A percentile compares a stretch with the other conserved stretches of the same genome.
phyloP scores from a whole-genome alignment of 2,113 vertebrate genomes.

The Thinocorus orbignyianus region DNA sequence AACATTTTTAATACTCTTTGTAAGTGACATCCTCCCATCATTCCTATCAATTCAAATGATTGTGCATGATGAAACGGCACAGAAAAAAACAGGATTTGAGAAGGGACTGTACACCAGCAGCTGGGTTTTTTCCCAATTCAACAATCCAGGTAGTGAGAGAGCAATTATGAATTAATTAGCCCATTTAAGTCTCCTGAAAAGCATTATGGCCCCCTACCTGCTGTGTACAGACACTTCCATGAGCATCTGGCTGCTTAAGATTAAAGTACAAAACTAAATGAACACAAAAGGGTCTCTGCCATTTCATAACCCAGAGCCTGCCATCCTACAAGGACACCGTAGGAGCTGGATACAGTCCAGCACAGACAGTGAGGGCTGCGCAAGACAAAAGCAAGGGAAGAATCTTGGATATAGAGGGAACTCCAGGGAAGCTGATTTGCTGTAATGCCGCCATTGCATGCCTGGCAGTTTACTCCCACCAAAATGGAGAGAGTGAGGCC shows the following conservation, averaged over 20 bases:
- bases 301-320: background rate
- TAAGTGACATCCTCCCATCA: background rate
- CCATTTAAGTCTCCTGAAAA: background rate
- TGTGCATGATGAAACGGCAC: background rate
- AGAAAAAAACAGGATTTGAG: background rate
- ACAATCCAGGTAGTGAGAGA: background rate
- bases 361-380: background rate
- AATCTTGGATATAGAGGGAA: background rate
- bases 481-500: background rate
- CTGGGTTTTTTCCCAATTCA: background rate
- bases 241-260: background rate
- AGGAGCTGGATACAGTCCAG: background rate
- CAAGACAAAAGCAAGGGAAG: background rate
- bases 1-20: background rate
- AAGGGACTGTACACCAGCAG: background rate
- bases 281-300: background rate
- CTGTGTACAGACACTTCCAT: background rate
- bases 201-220: rapidly evolving
- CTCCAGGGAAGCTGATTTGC: background rate
- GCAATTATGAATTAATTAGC: background rate
- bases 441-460: background rate
- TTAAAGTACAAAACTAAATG: background rate
- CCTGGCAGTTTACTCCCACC: background rate
- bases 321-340: background rate
- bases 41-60: background rate